A percentile compares a stretch with the other conserved stretches of the same genome.
These are phyloP conservation scores for Lithosia quadra DNA, from an alignment of 2,888 invertebrate genomes.

Conservation along the genomic window DNA sequence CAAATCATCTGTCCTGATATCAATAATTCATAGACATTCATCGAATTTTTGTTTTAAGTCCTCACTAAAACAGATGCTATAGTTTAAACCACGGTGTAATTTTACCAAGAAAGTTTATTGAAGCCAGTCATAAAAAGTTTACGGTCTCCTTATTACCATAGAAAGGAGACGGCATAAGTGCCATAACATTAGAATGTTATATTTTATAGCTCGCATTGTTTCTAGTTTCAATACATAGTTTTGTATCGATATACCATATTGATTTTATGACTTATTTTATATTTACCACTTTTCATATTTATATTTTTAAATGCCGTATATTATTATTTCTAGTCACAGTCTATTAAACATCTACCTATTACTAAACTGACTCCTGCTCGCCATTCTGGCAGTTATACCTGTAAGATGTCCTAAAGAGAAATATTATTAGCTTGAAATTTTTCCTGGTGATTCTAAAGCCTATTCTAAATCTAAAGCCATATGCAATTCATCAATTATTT, in stretches of 20 bases:
- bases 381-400: no score
- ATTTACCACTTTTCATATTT: slow-evolving; percentile 46
- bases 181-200: slow-evolving; percentile 66
- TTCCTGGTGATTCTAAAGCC: no score
- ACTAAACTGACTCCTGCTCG: no score
- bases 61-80: slow-evolving; percentile 44
- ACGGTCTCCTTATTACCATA: slow-evolving; percentile 71
- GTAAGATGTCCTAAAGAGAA: no score
- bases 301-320: slow-evolving; percentile 35
- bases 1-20: not conserved
- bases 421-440: no score
- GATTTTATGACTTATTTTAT: slow-evolving; percentile 61
- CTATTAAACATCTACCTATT: slow-evolving; percentile 28
- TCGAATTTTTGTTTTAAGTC: slow-evolving; percentile 32
- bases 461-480: no score
- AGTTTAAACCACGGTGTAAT: slow-evolving; percentile 54
- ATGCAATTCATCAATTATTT: no score
- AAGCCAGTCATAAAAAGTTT: slow-evolving; percentile 68
- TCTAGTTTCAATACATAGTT: slow-evolving; percentile 63
- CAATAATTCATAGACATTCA: not conserved
- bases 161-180: slow-evolving; percentile 63
- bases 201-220: slow-evolving; percentile 68
- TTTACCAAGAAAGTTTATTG: slow-evolving; percentile 60
- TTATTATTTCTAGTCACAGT: slow-evolving; percentile 24
- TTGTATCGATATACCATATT: slow-evolving; percentile 56